Evolutionary conservation across 2,797 vertebrate genomes (phyloP).

Genomic region (Sebastes jordani): DNA sequence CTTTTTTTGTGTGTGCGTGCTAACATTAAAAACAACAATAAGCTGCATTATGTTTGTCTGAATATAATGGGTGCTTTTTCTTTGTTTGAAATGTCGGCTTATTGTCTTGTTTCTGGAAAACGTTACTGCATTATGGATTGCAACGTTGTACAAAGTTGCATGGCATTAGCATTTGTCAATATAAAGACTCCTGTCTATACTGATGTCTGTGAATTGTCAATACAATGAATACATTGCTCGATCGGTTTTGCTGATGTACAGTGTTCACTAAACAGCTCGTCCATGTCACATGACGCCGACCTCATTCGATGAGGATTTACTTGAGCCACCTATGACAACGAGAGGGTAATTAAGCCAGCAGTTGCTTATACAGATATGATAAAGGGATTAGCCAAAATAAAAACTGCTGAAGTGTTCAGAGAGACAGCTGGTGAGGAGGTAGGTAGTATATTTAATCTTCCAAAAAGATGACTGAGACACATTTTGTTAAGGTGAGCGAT

Average conservation of each 20-base stretch:
- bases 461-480: slow-evolving; percentile 25
- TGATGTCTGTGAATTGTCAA: slow-evolving; percentile 67
- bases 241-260: slow-evolving; percentile 64
- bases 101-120: slow-evolving; percentile 58
- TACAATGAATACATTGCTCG: slow-evolving; percentile 54
- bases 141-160: slow-evolving; percentile 71
- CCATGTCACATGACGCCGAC: slow-evolving; percentile 42
- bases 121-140: slow-evolving; percentile 53
- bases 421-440: slow-evolving; percentile 13
- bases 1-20: slow-evolving; percentile 53
- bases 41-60: slow-evolving; percentile 68
- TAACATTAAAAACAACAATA: slow-evolving; percentile 69
- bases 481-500: slow-evolving; percentile 14
- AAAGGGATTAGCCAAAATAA: slow-evolving; percentile 36
- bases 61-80: slow-evolving; percentile 69
- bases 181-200: slow-evolving; percentile 60
- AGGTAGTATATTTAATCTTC: slow-evolving; percentile 22
- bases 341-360: slow-evolving; percentile 29
- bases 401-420: slow-evolving; percentile 8
- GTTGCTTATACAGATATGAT: slow-evolving; percentile 40
- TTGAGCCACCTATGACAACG: slow-evolving; percentile 31
- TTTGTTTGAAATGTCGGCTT: slow-evolving; percentile 67
- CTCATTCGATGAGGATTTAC: slow-evolving; percentile 42
- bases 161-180: slow-evolving; percentile 68
- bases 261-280: slow-evolving; percentile 50